A percentile compares a stretch with the other conserved stretches of the same genome.
phyloP scores from a whole-genome alignment of 2,113 vertebrate species.

The Alethe castanea region DNA sequence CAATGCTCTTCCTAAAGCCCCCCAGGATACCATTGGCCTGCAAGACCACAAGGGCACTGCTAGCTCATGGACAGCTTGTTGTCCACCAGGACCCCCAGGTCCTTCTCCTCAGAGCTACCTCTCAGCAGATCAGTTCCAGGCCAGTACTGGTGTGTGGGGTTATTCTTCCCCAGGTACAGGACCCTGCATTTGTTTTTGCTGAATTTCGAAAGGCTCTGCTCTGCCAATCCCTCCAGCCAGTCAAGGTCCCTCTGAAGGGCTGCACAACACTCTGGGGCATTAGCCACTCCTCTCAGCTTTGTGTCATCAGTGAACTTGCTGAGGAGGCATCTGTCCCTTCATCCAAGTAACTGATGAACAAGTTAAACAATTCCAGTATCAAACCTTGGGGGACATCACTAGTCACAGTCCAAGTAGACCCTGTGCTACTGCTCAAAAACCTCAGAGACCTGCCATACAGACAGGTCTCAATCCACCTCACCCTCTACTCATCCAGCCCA shows the following conservation, averaged over 20 bases:
- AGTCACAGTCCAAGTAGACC: no score
- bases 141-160: neutral
- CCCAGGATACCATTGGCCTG: neutral
- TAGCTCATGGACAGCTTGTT: neutral
- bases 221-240: neutral
- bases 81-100: neutral
- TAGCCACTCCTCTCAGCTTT: neutral
- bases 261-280: neutral
- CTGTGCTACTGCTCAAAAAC: neutral
- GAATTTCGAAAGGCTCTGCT: neutral
- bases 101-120: neutral
- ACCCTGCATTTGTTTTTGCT: neutral
- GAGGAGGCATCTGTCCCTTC: neutral
- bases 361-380: no score
- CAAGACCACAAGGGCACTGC: no score
- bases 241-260: neutral
- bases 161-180: neutral
- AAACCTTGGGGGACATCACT: neutral
- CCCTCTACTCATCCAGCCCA: accelerated
- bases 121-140: neutral
- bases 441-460: neutral
- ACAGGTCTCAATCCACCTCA: neutral
- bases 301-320: neutral
- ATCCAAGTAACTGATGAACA: neutral
- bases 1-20: neutral